Percentiles rank a stretch among this genome's conserved stretches.
Conservation (phyloP, 2,888 invertebrate species). For the Pocota personata region DNA sequence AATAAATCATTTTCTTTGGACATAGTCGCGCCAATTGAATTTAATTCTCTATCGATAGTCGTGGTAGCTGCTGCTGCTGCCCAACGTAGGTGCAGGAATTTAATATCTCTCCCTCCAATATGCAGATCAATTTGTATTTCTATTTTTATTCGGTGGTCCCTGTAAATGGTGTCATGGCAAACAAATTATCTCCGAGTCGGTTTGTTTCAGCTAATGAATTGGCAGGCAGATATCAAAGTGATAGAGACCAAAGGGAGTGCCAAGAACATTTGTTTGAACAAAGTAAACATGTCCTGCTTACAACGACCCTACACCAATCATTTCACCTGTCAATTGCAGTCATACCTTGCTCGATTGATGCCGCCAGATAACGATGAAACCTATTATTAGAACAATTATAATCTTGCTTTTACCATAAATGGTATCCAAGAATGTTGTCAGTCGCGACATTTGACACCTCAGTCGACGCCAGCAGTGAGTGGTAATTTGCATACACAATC, state of each 20-base stretch:
- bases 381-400: conserved; percentile 51
- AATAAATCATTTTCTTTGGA: conserved; percentile 72
- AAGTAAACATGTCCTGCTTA: conserved; percentile 21
- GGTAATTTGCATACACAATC: conserved; percentile 37
- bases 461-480: conserved; percentile 18
- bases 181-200: conserved; percentile 23
- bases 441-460: conserved; percentile 59
- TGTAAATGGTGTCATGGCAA: neutral
- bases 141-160: neutral
- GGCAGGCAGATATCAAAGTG: neutral
- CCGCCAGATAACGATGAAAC: conserved; percentile 38
- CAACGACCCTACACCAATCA: conserved; percentile 9
- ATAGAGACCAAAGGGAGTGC: conserved; percentile 1
- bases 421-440: conserved; percentile 45
- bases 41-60: conserved; percentile 44
- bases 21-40: conserved; percentile 70
- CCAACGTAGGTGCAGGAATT: conserved; percentile 65
- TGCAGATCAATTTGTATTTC: neutral
- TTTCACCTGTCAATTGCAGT: conserved; percentile 37
- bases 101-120: neutral
- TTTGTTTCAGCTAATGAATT: conserved; percentile 43
- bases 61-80: neutral
- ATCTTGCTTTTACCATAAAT: conserved; percentile 42
- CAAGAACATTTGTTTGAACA: neutral
- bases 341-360: conserved; percentile 13